A percentile compares a stretch with the other conserved stretches of the same genome.
These are phyloP conservation scores for Callocephalon fimbriatum DNA, from an alignment of 2,113 vertebrate genomes.

Conservation along the genomic window DNA sequence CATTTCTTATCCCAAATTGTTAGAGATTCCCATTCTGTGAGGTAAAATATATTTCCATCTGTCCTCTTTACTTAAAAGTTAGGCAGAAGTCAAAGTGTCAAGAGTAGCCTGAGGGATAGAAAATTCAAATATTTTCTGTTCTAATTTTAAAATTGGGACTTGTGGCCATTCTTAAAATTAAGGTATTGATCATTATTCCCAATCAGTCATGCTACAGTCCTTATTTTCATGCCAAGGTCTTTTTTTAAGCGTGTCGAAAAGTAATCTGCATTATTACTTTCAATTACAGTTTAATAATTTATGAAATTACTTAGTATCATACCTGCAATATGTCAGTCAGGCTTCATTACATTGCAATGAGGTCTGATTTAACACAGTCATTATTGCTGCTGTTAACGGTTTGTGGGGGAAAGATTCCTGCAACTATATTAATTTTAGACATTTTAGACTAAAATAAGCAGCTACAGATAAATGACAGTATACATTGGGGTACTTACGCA, in stretches of 20 bases:
- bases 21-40: neutral
- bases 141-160: constrained; percentile 24
- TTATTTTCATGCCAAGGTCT: constrained; percentile 64
- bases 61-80: neutral
- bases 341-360: constrained; percentile 80
- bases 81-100: constrained; percentile 10
- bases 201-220: constrained; percentile 43
- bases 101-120: neutral
- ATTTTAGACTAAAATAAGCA: constrained; percentile 71
- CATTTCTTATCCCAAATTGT: neutral
- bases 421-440: constrained; percentile 57
- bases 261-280: constrained; percentile 77
- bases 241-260: constrained; percentile 57
- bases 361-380: constrained; percentile 78
- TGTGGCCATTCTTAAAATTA: constrained; percentile 11
- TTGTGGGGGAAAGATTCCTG: constrained; percentile 68
- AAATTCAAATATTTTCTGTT: neutral
- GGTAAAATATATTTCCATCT: neutral
- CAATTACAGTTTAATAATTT: constrained; percentile 81
- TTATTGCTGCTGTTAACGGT: constrained; percentile 75
- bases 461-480: constrained; percentile 20
- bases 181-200: constrained; percentile 58
- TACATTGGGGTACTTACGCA: neutral
- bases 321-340: constrained; percentile 79
- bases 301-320: constrained; percentile 79